Evolutionary conservation across 2,113 vertebrate species (phyloP), one percentile per base, ranked within the genome.

Genomic region (Epinephelus fuscoguttatus): DNA sequence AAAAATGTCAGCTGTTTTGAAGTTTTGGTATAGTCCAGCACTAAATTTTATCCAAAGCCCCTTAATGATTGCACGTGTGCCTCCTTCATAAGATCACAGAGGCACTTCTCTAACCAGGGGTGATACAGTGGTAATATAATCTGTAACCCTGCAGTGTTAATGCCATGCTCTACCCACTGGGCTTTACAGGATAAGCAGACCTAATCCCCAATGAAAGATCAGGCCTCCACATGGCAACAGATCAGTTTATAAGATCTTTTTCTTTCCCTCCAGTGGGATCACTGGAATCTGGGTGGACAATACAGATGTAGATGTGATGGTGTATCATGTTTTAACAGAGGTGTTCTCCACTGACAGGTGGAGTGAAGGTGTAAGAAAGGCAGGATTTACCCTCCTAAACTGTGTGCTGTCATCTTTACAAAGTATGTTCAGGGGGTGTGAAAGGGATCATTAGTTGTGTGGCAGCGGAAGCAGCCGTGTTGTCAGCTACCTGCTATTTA

Each of bases 401-500:
- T 89, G 85, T 80, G 82, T 42, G 79, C 92, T 94, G 93, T 95
- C 94, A 93, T 94, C 92, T 93, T 94, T 93, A 94, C 90, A 93
- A 93, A 93, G 91, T 92, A 88, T 91, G 91, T 91, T 91, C 92
- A 90, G 86, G 79, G 84, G 84, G 93, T 93, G 93, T 93, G 94
- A 94, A 95, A 92, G 85, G 92, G 91, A 94, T 94, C 94, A 94
- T 95, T 95, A 95, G 93, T 93, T 88, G 93, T 89, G 91, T 90
- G 88, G 92, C 89, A 92, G 90, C 53, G 85, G 92, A 95, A 92
- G 91, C 91, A 79, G 87, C 80, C 76, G 76, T 30, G 89, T 94
- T 95, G 94, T 94, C 93, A 94, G 92, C 93, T 94, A 95, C 95
- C 94, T 94, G 90, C 94, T 94, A 95, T 93, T 94, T 95, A 94